A percentile compares a stretch with the other conserved stretches of the same genome.
Conservation (phyloP, 2,113 vertebrate genomes). For the Dicaeum eximium region DNA sequence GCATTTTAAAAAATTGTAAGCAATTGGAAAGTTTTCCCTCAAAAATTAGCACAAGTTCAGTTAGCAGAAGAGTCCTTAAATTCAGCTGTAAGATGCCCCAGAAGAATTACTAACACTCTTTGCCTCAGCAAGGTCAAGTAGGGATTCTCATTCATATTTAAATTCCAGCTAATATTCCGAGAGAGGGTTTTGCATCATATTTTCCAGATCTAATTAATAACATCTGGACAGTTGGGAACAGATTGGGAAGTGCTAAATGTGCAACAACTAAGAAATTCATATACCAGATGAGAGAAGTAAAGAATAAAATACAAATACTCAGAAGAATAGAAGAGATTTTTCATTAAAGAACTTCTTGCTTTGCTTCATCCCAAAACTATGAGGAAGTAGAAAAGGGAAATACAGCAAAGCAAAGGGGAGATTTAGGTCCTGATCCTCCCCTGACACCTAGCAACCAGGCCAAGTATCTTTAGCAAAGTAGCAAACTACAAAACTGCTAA, state of each 20-base stretch:
- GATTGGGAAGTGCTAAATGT: background rate
- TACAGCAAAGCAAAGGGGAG: background rate
- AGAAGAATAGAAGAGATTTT: background rate
- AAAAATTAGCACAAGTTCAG: background rate
- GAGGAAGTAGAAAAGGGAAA: background rate
- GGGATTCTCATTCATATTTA: slow-evolving; percentile 24
- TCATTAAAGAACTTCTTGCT: background rate
- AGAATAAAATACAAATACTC: background rate
- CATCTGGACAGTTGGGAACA: slow-evolving; percentile 26
- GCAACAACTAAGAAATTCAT: background rate
- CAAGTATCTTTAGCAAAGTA: background rate
- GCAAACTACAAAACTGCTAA: background rate
- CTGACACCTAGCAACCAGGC: background rate
- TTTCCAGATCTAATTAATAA: slow-evolving; percentile 53
- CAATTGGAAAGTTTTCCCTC: background rate
- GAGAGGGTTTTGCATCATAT: background rate
- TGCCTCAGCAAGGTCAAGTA: background rate
- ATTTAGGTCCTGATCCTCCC: background rate
- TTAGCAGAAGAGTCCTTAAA: background rate
- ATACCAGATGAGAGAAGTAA: background rate
- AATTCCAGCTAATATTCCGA: background rate
- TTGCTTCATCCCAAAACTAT: background rate
- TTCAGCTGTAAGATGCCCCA: background rate
- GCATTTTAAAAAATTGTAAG: background rate
- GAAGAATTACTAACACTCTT: background rate